phyloP scores from a whole-genome alignment of 2,797 vertebrate species.

The Morelia viridis region DNA sequence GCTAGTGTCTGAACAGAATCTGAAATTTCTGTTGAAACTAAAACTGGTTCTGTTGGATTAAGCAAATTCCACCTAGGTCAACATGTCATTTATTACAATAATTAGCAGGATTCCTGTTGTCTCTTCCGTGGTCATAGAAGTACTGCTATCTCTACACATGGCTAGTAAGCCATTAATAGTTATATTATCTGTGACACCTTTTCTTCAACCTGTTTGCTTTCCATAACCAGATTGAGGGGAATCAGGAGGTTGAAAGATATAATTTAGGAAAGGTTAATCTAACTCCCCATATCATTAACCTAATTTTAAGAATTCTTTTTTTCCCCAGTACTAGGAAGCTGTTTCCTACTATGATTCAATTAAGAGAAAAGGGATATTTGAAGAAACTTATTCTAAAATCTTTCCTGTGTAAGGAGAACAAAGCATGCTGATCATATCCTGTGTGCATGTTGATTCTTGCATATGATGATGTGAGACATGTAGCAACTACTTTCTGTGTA shows the following conservation, averaged over 20 bases:
- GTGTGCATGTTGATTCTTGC: not conserved
- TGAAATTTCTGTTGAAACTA: not conserved
- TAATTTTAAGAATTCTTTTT: not conserved
- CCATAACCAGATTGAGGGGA: not conserved
- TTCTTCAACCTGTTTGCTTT: not conserved
- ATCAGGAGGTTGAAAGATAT: not conserved
- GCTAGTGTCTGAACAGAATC: not conserved
- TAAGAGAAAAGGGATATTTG: slow-evolving; percentile 38
- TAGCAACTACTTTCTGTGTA: slow-evolving; percentile 17
- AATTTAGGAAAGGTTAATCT: not conserved
- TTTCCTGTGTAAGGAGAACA: slow-evolving; percentile 49
- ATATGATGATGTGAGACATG: slow-evolving; percentile 26
- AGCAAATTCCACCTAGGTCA: not conserved
- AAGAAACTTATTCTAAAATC: slow-evolving; percentile 27
- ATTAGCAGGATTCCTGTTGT: not conserved
- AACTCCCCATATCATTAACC: not conserved
- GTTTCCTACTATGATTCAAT: slow-evolving; percentile 52
- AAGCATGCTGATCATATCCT: slow-evolving; percentile 9
- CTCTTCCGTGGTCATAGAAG: not conserved
- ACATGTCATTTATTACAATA: not conserved
- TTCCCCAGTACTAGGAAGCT: slow-evolving; percentile 21
- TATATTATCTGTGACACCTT: not conserved
- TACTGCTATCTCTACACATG: not conserved
- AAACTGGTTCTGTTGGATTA: not conserved
- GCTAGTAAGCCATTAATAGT: not conserved